Evolutionary conservation across 2,888 invertebrate species (phyloP), one percentile per base, ranked within the genome.

Genomic region (Stenodera caucasica): DNA sequence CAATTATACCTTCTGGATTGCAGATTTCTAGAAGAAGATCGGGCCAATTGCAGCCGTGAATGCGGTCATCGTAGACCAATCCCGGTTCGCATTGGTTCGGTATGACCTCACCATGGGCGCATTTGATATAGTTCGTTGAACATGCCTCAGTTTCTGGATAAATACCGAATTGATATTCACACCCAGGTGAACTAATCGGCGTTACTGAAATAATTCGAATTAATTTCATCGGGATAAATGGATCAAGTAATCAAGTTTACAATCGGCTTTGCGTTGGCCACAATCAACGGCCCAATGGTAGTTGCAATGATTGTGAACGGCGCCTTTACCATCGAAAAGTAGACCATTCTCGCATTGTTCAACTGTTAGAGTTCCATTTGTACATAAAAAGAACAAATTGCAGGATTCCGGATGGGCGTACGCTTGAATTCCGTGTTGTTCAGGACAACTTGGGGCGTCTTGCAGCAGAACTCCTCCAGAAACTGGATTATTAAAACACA

Each of bases 211-310:
- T 12, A 9, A 32, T 5, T 49, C 12, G 5, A 26, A 49, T 26
- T 14, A 33, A 33, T 12, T 33, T 9, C 5, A 18, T 37, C 21
- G 2, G 5, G 5, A 8, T n/a, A n/a, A n/a, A n/a, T n/a, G n/a
- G n/a, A n/a, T n/a, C n/a, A n/a, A n/a, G n/a, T n/a, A n/a, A n/a
- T n/a, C n/a, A n/a, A n/a, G n/a, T 6, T 37, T 82, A 94, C 93
- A 81, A 74, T 94, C 92, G 73, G 88, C 88, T 77, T 90, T 89
- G 71, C 93, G 87, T 57, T 86, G 82, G 53, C 90, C 94, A 75
- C 95, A 96, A 67, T 94, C 87, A 2, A 91, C 94, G 11, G 91
- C 94, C 96, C 96, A 96, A 82, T 93, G 84, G 82, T 95, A 96
- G 83, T 94, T 94, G 85, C 96, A 96, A 82, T 95, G 94, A 79